Conservation (phyloP, 2,888 invertebrate species). For the Pristionchus exspectatus region DNA sequence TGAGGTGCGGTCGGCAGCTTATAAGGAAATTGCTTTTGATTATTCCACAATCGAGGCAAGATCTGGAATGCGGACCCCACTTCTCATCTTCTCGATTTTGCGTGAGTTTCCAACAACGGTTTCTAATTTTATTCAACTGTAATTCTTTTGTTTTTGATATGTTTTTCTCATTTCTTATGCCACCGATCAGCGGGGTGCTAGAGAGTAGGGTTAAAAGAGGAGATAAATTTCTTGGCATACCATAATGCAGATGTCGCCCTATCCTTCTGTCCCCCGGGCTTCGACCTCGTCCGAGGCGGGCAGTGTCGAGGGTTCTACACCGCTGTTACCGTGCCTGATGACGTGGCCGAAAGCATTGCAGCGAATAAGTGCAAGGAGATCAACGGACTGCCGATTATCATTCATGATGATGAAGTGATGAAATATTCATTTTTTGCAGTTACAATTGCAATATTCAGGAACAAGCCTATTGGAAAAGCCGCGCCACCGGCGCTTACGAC, state of each 20-base stretch:
- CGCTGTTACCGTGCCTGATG: background rate
- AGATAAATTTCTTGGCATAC: too few relatives aligned
- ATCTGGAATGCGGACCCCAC: too few relatives aligned
- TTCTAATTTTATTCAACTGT: too few relatives aligned
- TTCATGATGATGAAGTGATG: background rate
- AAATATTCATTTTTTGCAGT: background rate
- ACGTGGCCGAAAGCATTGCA: background rate
- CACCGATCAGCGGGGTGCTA: too few relatives aligned
- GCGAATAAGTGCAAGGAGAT: background rate
- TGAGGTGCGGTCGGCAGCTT: too few relatives aligned
- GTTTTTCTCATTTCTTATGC: too few relatives aligned
- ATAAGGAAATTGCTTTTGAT: too few relatives aligned
- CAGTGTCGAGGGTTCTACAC: background rate
- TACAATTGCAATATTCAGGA: background rate
- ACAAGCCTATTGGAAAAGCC: conserved; percentile 13
- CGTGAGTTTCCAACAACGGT: too few relatives aligned
- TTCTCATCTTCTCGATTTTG: too few relatives aligned
- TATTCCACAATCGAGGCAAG: too few relatives aligned
- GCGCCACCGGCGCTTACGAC: background rate
- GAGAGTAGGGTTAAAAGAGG: too few relatives aligned
- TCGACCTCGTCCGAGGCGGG: background rate
- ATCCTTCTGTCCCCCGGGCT: background rate
- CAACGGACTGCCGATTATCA: background rate
- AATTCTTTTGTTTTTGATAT: too few relatives aligned
- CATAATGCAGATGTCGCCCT: background rate